Base-by-base conservation (phyloP, 1,140 invertebrate species). In the Pomacea maculata region DNA sequence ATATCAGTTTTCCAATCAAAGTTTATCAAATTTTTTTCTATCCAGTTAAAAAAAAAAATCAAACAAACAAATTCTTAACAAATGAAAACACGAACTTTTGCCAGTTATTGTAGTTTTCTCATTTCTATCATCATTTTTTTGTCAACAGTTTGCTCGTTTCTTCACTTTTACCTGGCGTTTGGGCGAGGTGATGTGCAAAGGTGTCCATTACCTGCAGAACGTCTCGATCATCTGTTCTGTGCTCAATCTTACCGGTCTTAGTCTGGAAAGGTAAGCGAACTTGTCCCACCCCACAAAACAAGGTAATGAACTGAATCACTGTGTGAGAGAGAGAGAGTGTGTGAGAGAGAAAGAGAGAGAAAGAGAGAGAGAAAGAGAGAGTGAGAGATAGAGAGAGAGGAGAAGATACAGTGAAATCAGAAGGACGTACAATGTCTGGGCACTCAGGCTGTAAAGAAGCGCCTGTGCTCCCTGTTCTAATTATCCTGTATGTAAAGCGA, bases 211-310 rank as follows among this genome's bases (percentile, higher is more conserved):
- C 90, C 93, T 95, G 89, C 95, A 95, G 90, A 95, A 93, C 85
- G 93, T 96, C 45, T 95, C 95, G 7, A 94, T 94, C 67, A 94
- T 95, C 81, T 95, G 95, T 86, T 95, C 95, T 3, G 95, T 95
- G n/a, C 91, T 95, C 29, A 96, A 95, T 0, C 92, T 96, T 34
- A 95, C 95, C 5, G 94, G 94, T 17, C 95, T 96, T 91, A 95
- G 95, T 85, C 92, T 95, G 21, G 95, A 96, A 91, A 94, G 95
- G 95, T 95, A 92, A 91, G 54, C 8, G 63, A 1, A 6, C 15
- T 61, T 61, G 57, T 14, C 34, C 34, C 34, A 45, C 34, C 34
- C 6, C 34, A 4, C 34, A 45, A 45, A 45, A 45, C 25, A 45
- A 4, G 1, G 0, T 45, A 45, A 45, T 1, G 34, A 45, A 45